A percentile compares a stretch with the other conserved stretches of the same genome.
phyloP scores from a whole-genome alignment of 2,888 invertebrate species.

The Syrista parreyssii region DNA sequence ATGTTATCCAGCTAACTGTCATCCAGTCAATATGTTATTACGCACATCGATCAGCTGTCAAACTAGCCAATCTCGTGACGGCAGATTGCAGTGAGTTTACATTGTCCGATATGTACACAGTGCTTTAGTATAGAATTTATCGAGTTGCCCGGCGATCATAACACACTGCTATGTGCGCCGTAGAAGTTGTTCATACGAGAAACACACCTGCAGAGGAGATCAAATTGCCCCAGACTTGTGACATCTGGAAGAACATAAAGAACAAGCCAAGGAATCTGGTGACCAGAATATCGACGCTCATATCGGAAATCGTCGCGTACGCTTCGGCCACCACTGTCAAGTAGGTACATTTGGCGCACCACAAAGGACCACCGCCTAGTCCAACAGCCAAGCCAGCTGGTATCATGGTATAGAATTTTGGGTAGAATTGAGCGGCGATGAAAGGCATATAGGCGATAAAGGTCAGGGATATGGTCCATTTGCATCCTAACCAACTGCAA shows the following conservation, averaged over 20 bases:
- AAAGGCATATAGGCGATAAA: constrained; percentile 93
- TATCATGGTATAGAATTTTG: constrained; percentile 84
- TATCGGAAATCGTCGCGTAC: constrained; percentile 78
- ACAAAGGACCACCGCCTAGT: constrained; percentile 90
- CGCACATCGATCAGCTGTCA: too few relatives aligned
- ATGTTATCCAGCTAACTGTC: too few relatives aligned
- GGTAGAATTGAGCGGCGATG: constrained; percentile 90
- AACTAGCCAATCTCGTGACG: too few relatives aligned
- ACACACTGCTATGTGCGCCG: too few relatives aligned
- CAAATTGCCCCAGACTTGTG: constrained; percentile 95
- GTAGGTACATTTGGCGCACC: constrained; percentile 97
- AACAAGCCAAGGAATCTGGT: constrained; percentile 95
- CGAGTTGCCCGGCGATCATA: too few relatives aligned
- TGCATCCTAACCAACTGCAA: constrained; percentile 87
- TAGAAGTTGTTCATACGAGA: background rate
- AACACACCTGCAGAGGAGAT: constrained; percentile 83
- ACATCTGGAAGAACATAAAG: constrained; percentile 96
- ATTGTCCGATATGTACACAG: too few relatives aligned
- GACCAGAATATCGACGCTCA: constrained; percentile 80
- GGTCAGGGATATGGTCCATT: constrained; percentile 87
- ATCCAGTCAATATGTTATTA: too few relatives aligned
- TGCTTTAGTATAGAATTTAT: too few relatives aligned
- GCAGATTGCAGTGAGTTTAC: too few relatives aligned
- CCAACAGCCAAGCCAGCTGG: constrained; percentile 88
- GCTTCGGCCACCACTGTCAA: constrained; percentile 86